Conservation (phyloP, 2,888 invertebrate species). For the Torymus tubicola region DNA sequence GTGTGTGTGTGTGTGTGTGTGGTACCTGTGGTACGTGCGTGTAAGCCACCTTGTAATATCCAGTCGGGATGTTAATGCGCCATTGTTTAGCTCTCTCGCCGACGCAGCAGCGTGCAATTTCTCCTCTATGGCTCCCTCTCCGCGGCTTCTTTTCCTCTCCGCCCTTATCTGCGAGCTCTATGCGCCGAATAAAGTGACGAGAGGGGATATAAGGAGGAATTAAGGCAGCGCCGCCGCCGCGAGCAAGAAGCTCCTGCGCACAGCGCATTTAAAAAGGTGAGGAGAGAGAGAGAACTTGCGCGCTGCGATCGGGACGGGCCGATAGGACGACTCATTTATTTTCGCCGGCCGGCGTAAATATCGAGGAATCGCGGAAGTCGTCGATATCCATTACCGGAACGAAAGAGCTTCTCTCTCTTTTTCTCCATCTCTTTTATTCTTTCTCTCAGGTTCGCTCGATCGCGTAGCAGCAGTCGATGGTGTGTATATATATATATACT, state of each 20-base stretch:
- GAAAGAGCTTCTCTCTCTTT: conserved; percentile 1
- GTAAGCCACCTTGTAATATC: conserved; percentile 56
- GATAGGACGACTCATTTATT: conserved; percentile 51
- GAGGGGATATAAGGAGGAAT: conserved; percentile 54
- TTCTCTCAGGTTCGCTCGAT: too few relatives aligned
- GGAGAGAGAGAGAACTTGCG: neutral
- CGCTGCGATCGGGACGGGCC: conserved; percentile 11
- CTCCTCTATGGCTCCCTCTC: conserved; percentile 57
- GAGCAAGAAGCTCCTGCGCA: neutral
- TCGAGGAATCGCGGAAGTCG: conserved; percentile 36
- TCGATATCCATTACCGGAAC: conserved; percentile 48
- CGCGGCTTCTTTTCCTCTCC: conserved; percentile 52
- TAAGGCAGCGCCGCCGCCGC: conserved; percentile 26
- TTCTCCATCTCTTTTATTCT: neutral
- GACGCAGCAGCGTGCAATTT: conserved; percentile 41
- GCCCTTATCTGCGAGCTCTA: conserved; percentile 23
- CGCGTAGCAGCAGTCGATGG: neutral
- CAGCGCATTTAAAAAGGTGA: neutral
- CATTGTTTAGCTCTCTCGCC: conserved; percentile 60
- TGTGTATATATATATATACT: too few relatives aligned
- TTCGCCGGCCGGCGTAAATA: conserved; percentile 18
- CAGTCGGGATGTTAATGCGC: conserved; percentile 62
- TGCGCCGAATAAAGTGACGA: conserved; percentile 60
- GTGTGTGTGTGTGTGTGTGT: neutral
- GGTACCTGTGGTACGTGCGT: conserved; percentile 23